phyloP scores from a whole-genome alignment of 2,113 vertebrate species.

The Panthera tigris region DNA sequence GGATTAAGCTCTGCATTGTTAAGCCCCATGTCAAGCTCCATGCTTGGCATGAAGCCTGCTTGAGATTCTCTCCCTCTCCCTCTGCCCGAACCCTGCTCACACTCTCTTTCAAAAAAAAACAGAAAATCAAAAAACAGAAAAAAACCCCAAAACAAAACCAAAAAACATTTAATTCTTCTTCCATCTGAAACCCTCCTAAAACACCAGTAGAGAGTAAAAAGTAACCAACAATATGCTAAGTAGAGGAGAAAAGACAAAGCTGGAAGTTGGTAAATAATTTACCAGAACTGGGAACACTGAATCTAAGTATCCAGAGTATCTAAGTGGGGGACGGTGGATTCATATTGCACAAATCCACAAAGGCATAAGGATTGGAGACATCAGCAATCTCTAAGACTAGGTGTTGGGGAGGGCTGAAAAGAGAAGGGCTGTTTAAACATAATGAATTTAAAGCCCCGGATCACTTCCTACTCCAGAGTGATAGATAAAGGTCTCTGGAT shows the following conservation, averaged over 20 bases:
- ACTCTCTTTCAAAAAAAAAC: not conserved
- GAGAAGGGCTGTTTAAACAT: not conserved
- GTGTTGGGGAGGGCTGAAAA: not conserved
- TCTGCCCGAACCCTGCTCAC: not conserved
- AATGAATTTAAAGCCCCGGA: too few relatives aligned
- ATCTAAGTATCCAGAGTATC: not conserved
- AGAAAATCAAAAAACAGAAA: not conserved
- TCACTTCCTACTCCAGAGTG: not conserved
- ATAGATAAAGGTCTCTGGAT: not conserved
- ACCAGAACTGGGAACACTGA: not conserved
- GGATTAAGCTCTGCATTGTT: not conserved
- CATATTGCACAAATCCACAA: not conserved
- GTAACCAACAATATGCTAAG: not conserved
- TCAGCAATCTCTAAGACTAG: not conserved
- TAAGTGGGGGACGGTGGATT: not conserved
- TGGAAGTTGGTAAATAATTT: not conserved
- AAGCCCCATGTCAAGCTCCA: not conserved
- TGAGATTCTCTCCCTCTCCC: not conserved
- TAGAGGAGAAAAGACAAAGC: not conserved
- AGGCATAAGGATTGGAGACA: not conserved
- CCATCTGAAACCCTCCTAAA: not conserved
- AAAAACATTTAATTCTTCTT: not conserved
- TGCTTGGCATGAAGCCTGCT: not conserved
- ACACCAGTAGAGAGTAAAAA: not conserved
- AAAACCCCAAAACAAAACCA: not conserved